These are phyloP conservation scores for Caenorhabditis becei DNA, from an alignment of 2,888 invertebrate genomes.

Conservation along the genomic window DNA sequence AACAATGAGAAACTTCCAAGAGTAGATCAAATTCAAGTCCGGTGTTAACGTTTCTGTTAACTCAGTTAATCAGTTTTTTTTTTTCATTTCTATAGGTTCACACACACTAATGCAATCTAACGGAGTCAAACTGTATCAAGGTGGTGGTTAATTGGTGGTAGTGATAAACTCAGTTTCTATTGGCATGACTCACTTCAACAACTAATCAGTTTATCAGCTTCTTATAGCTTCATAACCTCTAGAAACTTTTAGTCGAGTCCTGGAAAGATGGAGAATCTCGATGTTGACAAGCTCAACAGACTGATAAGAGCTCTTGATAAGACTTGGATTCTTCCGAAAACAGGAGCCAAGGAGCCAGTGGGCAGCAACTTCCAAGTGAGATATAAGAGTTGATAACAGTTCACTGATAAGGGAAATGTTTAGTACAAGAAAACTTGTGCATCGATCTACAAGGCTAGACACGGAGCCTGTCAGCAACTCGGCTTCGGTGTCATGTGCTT, in stretches of 20 bases:
- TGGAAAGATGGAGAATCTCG: slow-evolving; percentile 72
- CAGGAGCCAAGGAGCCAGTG: slow-evolving; percentile 77
- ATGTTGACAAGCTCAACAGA: slow-evolving; percentile 75
- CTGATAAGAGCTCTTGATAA: slow-evolving; percentile 76
- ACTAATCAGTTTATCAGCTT: slow-evolving; percentile 6
- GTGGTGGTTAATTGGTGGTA: slow-evolving; percentile 18
- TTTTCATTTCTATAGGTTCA: slow-evolving; percentile 21
- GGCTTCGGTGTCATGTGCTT: slow-evolving; percentile 81
- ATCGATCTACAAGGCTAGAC: slow-evolving; percentile 79
- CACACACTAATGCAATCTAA: slow-evolving; percentile 27
- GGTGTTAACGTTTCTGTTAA: slow-evolving; percentile 9
- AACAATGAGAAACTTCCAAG: slow-evolving; percentile 9
- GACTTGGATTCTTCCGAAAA: slow-evolving; percentile 78
- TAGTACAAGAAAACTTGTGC: slow-evolving; percentile 81
- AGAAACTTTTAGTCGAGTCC: slow-evolving; percentile 62
- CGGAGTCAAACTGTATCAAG: background rate
- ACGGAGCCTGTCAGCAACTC: slow-evolving; percentile 79
- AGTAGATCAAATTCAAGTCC: slow-evolving; percentile 55
- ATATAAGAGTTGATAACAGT: background rate
- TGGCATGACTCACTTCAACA: slow-evolving; percentile 36
- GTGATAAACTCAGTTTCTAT: slow-evolving; percentile 19
- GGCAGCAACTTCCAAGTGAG: slow-evolving; percentile 80
- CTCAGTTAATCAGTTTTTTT: slow-evolving; percentile 22
- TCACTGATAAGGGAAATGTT: slow-evolving; percentile 44
- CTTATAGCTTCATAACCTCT: background rate